Conservation (phyloP, 2,888 invertebrate species). For the Macrosoma leucophasiata region DNA sequence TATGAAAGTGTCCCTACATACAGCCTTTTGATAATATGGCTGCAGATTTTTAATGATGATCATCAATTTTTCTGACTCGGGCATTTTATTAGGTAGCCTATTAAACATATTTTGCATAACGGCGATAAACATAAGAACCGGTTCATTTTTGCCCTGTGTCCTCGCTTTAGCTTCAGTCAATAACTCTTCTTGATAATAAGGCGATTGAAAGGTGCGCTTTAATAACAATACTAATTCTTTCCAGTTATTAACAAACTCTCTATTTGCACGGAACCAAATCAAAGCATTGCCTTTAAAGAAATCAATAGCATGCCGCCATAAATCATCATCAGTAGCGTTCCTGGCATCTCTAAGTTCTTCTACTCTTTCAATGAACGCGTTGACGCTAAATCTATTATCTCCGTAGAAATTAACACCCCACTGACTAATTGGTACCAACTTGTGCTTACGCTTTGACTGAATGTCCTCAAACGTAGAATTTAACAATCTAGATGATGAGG, state of each 20-base stretch:
- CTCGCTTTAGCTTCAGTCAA: constrained; percentile 4
- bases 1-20: constrained; percentile 13
- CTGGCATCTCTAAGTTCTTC: constrained; percentile 8
- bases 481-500: too few relatives aligned
- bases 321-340: constrained; percentile 8
- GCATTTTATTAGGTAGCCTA: constrained; percentile 11
- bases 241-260: background rate
- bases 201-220: constrained; percentile 2
- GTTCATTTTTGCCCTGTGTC: constrained; percentile 17
- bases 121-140: constrained; percentile 14
- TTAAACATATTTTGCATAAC: constrained; percentile 21
- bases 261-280: constrained; percentile 7
- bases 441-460: too few relatives aligned
- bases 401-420: constrained; percentile 1
- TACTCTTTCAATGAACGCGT: constrained; percentile 5
- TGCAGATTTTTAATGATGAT: constrained; percentile 12
- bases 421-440: constrained; percentile 1
- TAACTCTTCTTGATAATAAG: constrained; percentile 8
- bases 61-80: constrained; percentile 8
- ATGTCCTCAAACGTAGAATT: too few relatives aligned
- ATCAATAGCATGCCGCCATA: constrained; percentile 10
- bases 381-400: background rate
- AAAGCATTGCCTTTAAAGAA: constrained; percentile 8
- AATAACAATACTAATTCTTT: background rate
- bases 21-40: constrained; percentile 16